Percentiles rank a stretch among this genome's conserved stretches.
Conservation (phyloP, 2,113 vertebrate genomes). For the Dicerorhinus sumatrensis region DNA sequence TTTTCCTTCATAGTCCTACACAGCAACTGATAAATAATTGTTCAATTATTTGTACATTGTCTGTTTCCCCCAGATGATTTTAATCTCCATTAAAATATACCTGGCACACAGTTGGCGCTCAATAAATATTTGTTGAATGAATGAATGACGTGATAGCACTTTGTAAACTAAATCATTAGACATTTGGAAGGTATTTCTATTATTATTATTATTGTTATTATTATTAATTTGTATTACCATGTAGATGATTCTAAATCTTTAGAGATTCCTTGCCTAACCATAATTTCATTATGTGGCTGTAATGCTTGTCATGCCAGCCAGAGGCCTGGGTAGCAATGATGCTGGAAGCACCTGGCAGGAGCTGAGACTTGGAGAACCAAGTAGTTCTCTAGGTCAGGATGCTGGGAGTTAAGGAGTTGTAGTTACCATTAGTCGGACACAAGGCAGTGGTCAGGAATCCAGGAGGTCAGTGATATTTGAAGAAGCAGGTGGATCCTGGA, state of each 20-base stretch:
- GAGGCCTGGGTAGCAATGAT: not conserved
- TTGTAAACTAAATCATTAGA: constrained; percentile 9
- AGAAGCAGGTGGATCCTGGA: constrained; percentile 55
- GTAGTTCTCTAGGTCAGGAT: constrained; percentile 47
- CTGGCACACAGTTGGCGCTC: constrained; percentile 47
- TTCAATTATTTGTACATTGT: not conserved
- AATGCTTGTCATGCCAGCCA: not conserved
- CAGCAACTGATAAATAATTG: not conserved
- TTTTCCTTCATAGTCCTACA: constrained; percentile 14
- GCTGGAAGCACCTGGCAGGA: not conserved
- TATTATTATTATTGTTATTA: not conserved
- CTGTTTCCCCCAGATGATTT: not conserved
- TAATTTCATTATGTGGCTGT: constrained; percentile 52
- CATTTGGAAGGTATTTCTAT: constrained; percentile 32
- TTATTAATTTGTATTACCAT: constrained; percentile 32
- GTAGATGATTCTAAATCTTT: constrained; percentile 28
- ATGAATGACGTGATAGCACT: constrained; percentile 45
- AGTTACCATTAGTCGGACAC: constrained; percentile 50
- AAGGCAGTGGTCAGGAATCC: constrained; percentile 52
- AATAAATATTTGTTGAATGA: constrained; percentile 64
- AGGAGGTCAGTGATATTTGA: constrained; percentile 57
- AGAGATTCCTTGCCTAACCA: not conserved
- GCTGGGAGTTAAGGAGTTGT: constrained; percentile 42
- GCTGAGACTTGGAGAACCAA: constrained; percentile 58
- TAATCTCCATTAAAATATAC: constrained; percentile 57